phyloP scores from a whole-genome alignment of 2,113 vertebrate species.

The Tetraodon nigroviridis region DNA sequence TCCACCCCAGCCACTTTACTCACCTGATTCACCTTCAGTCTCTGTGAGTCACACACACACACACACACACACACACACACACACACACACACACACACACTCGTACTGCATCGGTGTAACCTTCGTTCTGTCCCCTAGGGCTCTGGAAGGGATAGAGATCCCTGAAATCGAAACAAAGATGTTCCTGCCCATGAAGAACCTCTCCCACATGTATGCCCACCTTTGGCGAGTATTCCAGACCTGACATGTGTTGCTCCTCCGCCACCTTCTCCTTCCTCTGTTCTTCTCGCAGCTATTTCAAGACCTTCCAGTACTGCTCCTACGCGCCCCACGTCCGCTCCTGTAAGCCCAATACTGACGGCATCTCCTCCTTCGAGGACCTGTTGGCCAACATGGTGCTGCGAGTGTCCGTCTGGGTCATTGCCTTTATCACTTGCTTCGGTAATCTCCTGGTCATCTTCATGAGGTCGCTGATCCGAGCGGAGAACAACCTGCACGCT shows the following conservation, averaged over 20 bases:
- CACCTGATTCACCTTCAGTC: slow-evolving; percentile 77
- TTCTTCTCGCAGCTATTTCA: slow-evolving; percentile 75
- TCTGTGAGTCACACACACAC: slow-evolving; percentile 65
- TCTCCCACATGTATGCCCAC: slow-evolving; percentile 76
- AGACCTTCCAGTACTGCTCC: slow-evolving; percentile 82
- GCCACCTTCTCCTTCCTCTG: not conserved
- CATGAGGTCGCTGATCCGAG: slow-evolving; percentile 81
- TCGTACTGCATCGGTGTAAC: not conserved
- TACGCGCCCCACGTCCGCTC: slow-evolving; percentile 78
- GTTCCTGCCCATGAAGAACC: slow-evolving; percentile 77
- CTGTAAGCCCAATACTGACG: slow-evolving; percentile 81
- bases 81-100: not conserved
- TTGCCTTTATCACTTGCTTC: slow-evolving; percentile 82
- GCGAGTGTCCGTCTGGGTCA: slow-evolving; percentile 83
- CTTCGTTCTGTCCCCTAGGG: slow-evolving; percentile 61
- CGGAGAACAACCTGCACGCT: slow-evolving; percentile 80
- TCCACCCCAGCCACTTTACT: slow-evolving; percentile 70
- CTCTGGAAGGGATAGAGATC: slow-evolving; percentile 78
- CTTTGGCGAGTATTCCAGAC: not conserved
- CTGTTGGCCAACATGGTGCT: slow-evolving; percentile 81
- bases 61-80: not conserved
- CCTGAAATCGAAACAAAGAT: slow-evolving; percentile 74
- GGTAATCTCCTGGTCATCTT: slow-evolving; percentile 84
- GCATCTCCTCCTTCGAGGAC: slow-evolving; percentile 84
- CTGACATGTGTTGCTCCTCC: not conserved